Base-by-base conservation (phyloP, 2,113 vertebrate genomes). In the Holacanthus passer region DNA sequence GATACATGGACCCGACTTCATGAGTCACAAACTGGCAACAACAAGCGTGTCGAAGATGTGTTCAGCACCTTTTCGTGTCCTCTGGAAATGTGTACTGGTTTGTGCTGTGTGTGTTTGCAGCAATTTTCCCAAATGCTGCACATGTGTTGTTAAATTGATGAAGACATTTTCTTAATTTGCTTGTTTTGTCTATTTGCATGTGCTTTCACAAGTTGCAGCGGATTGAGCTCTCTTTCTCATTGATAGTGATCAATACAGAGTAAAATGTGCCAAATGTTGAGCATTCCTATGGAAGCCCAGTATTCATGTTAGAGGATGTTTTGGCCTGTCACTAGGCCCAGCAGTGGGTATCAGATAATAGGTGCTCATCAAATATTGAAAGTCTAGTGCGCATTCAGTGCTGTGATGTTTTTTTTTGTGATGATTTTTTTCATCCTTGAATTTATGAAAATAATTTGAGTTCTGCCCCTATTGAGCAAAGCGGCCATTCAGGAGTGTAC, bases 361-460 rank as follows among this genome's bases (percentile, higher is more conserved):
- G 1, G 2, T 22, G 7, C 29, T 65, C n/a, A 58, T 58, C 50
- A 47, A 59, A 66, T n/a, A 16, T 9, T 27, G 2, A 58, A 27
- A 66, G 11, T 35, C 8, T 29, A 56, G 29, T 27, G 3, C 55
- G 68, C 73, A 60, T 47, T 70, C 32, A 64, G 16, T 31, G n/a
- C 37, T 66, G 7, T 72, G 32, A 19, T 71, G 29, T 27, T 55
- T 81, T 39, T 81, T 39, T 52, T 59, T 37, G 32, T 70, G 4
- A 59, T n/a, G 31, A 37, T 41, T 43, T 65, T 45, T 41, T 76
- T 32, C 20, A 59, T 29, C 10, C 6, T 9, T 64, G n/a, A 63
- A 73, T 68, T 63, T 69, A 14, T 63, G 47, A 82, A 60, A 60
- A 32, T 79, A 7, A 63, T 78, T 24, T 8, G 16, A 27, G 16